These are phyloP conservation scores for Euthynnus affinis DNA, from an alignment of 2,797 vertebrate genomes.

Conservation along the genomic window DNA sequence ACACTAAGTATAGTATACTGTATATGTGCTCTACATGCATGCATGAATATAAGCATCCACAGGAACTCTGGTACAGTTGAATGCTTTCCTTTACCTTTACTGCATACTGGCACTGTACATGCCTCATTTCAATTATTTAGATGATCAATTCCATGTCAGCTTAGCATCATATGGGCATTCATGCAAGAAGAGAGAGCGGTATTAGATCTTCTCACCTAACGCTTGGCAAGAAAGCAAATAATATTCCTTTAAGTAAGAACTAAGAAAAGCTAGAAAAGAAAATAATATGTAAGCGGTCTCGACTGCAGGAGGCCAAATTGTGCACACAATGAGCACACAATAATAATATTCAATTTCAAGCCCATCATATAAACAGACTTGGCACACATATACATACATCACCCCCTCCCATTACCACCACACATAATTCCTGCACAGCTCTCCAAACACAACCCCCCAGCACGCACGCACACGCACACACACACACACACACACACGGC, in stretches of 20 bases:
- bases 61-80: not conserved
- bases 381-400: constrained; percentile 25
- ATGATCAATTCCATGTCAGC: constrained; percentile 48
- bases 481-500: constrained; percentile 7
- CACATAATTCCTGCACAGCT: constrained; percentile 23
- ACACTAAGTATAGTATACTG: not conserved
- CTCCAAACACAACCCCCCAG: constrained; percentile 40
- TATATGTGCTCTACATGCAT: constrained; percentile 18
- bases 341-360: constrained; percentile 30
- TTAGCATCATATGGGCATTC: constrained; percentile 17
- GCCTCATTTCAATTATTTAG: constrained; percentile 68
- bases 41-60: constrained; percentile 23
- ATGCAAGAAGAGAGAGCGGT: not conserved
- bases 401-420: constrained; percentile 12
- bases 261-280: not conserved
- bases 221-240: too few species aligned
- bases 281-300: not conserved
- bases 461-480: constrained; percentile 26
- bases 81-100: constrained; percentile 22
- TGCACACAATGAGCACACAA: constrained; percentile 5
- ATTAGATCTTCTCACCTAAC: not conserved
- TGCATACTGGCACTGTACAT: not conserved
- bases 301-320: not conserved
- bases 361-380: constrained; percentile 38
- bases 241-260: not conserved